Evolutionary conservation across 2,888 invertebrate species (phyloP).

Genomic region (Lochmaea capreae): DNA sequence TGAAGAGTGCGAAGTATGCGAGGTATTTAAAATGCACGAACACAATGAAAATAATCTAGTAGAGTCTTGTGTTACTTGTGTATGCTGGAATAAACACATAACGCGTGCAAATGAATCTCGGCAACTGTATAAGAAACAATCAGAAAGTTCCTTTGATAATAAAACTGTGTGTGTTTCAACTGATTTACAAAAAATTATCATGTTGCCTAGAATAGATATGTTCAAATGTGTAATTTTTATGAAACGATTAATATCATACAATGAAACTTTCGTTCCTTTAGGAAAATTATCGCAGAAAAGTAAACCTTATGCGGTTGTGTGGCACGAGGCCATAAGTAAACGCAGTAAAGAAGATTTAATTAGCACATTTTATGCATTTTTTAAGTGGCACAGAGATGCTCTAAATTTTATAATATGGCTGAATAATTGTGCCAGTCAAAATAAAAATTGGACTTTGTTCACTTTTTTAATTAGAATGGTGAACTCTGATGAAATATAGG

Average conservation of each 20-base stretch:
- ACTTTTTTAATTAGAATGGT: constrained; percentile 21
- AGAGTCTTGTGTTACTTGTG: not conserved
- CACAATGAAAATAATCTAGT: not conserved
- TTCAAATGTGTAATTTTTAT: constrained; percentile 17
- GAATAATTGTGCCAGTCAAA: constrained; percentile 32
- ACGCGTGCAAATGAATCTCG: not conserved
- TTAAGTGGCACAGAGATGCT: constrained; percentile 29
- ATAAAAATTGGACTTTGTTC: constrained; percentile 25
- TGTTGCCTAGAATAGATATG: constrained; percentile 17
- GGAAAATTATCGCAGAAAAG: constrained; percentile 18
- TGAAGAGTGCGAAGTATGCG: not conserved
- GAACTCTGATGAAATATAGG: constrained; percentile 19
- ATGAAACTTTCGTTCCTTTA: constrained; percentile 29
- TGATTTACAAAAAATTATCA: constrained; percentile 12
- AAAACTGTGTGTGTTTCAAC: constrained; percentile 21
- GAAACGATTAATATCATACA: constrained; percentile 17
- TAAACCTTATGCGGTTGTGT: constrained; percentile 27
- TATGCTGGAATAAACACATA: not conserved
- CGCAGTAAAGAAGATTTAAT: constrained; percentile 26
- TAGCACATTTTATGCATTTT: constrained; percentile 28
- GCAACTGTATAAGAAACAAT: not conserved
- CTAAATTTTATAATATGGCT: constrained; percentile 31
- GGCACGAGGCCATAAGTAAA: constrained; percentile 31
- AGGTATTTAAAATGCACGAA: not conserved
- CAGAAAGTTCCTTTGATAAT: too few species aligned